Percentiles rank a stretch among this genome's conserved stretches.
These are phyloP conservation scores for Hypsibius dujardini DNA, from an alignment of 1,140 invertebrate species.

Conservation along the genomic window DNA sequence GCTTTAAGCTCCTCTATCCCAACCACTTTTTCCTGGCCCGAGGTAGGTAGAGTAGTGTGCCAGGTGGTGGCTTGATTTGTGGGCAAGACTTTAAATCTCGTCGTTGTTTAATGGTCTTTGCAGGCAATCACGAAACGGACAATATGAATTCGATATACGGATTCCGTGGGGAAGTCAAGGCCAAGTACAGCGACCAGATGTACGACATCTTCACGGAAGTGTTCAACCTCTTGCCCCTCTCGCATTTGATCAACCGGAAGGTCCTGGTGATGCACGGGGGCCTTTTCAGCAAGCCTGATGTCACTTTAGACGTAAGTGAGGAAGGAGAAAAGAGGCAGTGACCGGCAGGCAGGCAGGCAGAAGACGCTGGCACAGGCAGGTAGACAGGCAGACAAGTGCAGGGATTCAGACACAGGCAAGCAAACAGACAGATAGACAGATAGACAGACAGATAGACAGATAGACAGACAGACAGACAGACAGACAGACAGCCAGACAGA, in stretches of 20 bases:
- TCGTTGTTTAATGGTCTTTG: slow-evolving; percentile 25
- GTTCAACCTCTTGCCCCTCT: slow-evolving; percentile 89
- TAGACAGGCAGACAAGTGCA: too few relatives aligned
- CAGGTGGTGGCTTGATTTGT: not conserved
- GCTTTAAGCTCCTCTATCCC: slow-evolving; percentile 89
- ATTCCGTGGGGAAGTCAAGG: slow-evolving; percentile 89
- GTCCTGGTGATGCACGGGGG: slow-evolving; percentile 91
- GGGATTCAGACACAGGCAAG: too few relatives aligned
- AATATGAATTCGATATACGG: slow-evolving; percentile 99
- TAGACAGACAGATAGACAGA: too few relatives aligned
- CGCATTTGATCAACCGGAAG: slow-evolving; percentile 77
- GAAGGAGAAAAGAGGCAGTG: too few relatives aligned
- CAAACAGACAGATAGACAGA: too few relatives aligned
- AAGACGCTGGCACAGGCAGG: too few relatives aligned
- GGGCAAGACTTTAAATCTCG: slow-evolving; percentile 3
- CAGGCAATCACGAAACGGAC: slow-evolving; percentile 90
- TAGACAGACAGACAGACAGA: too few relatives aligned
- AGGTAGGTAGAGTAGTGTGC: slow-evolving; percentile 43
- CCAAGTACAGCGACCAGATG: slow-evolving; percentile 75
- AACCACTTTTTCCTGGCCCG: slow-evolving; percentile 93
- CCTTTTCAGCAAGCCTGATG: slow-evolving; percentile 66
- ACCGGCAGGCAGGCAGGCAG: too few relatives aligned
- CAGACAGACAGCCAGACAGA: too few relatives aligned
- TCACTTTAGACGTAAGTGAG: slow-evolving; percentile 50
- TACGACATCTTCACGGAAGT: slow-evolving; percentile 92